Evolutionary conservation across 2,797 vertebrate species (phyloP).

Genomic region (Harpagifer antarcticus): DNA sequence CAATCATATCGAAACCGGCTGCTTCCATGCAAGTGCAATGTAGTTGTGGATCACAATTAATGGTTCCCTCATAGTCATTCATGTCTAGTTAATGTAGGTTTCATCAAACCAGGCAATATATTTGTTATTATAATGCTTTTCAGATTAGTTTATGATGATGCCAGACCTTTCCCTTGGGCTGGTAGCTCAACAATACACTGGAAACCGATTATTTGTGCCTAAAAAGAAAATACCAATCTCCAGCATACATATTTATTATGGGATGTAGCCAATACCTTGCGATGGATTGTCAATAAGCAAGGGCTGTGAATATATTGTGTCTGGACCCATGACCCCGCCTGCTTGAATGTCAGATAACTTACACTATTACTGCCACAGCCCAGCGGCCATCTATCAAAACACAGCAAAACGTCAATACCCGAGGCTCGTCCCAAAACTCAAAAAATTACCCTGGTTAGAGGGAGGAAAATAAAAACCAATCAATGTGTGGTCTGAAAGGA

Average conservation of each 20-base stretch:
- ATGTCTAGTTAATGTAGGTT: slow-evolving; percentile 55
- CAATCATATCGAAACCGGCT: slow-evolving; percentile 30
- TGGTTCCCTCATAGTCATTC: slow-evolving; percentile 40
- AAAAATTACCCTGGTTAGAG: slow-evolving; percentile 79
- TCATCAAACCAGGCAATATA: slow-evolving; percentile 53
- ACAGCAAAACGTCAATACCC: slow-evolving; percentile 73
- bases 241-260: slow-evolving; percentile 81
- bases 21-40: slow-evolving; percentile 14
- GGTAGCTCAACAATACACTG: slow-evolving; percentile 49
- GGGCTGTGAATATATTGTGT: slow-evolving; percentile 81
- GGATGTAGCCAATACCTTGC: slow-evolving; percentile 69
- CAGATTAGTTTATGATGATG: slow-evolving; percentile 73
- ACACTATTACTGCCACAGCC: slow-evolving; percentile 77
- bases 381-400: slow-evolving; percentile 80
- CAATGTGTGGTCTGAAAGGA: slow-evolving; percentile 75
- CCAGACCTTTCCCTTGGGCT: slow-evolving; percentile 51
- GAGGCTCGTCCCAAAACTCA: slow-evolving; percentile 71
- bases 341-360: slow-evolving; percentile 79
- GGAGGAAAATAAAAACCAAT: slow-evolving; percentile 78
- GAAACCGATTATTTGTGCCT: slow-evolving; percentile 69
- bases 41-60: slow-evolving; percentile 41
- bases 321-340: slow-evolving; percentile 75
- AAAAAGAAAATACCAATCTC: slow-evolving; percentile 63
- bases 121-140: slow-evolving; percentile 68
- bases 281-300: slow-evolving; percentile 81